Evolutionary conservation across 2,113 vertebrate species (phyloP).

Genomic region (Sorex araneus): DNA sequence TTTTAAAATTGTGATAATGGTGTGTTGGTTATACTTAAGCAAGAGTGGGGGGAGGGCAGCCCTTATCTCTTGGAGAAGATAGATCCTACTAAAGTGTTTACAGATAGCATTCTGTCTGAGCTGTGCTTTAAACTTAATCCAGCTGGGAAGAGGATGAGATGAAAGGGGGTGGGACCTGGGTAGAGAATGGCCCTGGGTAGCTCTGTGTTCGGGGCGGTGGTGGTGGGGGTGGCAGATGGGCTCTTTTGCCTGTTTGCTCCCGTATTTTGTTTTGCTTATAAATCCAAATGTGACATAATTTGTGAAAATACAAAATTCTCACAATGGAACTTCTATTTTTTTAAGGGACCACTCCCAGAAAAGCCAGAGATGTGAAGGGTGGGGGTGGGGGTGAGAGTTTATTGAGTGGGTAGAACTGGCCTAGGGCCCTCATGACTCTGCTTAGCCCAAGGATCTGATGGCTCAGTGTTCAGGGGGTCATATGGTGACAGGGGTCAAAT

Average conservation of each 20-base stretch:
- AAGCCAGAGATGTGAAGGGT: too few relatives aligned
- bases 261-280: neutral
- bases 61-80: neutral
- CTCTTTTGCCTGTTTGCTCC: slow-evolving; percentile 32
- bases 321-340: too few relatives aligned
- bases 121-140: slow-evolving; percentile 51
- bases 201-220: too few relatives aligned
- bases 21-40: slow-evolving; percentile 26
- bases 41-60: slow-evolving; percentile 21
- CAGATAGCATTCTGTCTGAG: neutral
- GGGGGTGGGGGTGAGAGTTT: too few relatives aligned
- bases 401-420: too few relatives aligned
- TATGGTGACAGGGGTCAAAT: too few relatives aligned
- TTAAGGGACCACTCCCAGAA: too few relatives aligned
- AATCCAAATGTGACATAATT: neutral
- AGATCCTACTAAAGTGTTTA: slow-evolving; percentile 6
- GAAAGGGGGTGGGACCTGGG: neutral
- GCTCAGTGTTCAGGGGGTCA: too few relatives aligned
- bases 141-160: neutral
- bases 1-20: slow-evolving; percentile 6
- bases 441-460: too few relatives aligned
- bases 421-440: too few relatives aligned
- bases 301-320: neutral
- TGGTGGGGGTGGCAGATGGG: too few relatives aligned
- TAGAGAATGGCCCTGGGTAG: neutral